Evolutionary conservation across 2,113 vertebrate species (phyloP).

Genomic region (Antechinus stuartii): DNA sequence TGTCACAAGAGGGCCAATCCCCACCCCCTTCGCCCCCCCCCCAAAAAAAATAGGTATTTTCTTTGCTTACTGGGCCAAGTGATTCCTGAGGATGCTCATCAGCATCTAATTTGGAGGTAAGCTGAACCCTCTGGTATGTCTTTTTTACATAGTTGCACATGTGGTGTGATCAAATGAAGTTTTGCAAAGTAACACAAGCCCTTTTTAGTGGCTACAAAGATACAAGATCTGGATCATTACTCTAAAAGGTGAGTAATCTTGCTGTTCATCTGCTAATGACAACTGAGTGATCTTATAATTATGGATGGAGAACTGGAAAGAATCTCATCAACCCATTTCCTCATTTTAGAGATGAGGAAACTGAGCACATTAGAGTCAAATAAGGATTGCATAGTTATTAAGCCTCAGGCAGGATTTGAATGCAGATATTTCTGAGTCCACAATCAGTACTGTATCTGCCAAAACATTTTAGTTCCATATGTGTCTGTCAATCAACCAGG

Average conservation of each 20-base stretch:
- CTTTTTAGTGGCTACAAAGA: neutral
- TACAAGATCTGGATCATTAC: neutral
- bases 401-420: neutral
- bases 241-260: neutral
- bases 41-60: neutral
- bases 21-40: too few relatives aligned
- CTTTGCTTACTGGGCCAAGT: slow-evolving; percentile 1
- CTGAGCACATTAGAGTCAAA: neutral
- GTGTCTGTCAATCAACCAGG: neutral
- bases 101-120: neutral
- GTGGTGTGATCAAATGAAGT: neutral
- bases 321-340: neutral
- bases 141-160: neutral
- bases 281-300: neutral
- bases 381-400: neutral
- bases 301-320: neutral
- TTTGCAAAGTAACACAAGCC: neutral
- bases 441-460: neutral
- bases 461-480: neutral
- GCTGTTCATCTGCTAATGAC: neutral
- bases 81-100: neutral
- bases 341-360: neutral
- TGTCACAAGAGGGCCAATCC: neutral
- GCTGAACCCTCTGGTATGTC: neutral
- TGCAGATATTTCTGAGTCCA: neutral